These are phyloP conservation scores for Pentamera pediparva DNA, from an alignment of 53 echinoderm and acorn worm genomes.

Conservation along the genomic window DNA sequence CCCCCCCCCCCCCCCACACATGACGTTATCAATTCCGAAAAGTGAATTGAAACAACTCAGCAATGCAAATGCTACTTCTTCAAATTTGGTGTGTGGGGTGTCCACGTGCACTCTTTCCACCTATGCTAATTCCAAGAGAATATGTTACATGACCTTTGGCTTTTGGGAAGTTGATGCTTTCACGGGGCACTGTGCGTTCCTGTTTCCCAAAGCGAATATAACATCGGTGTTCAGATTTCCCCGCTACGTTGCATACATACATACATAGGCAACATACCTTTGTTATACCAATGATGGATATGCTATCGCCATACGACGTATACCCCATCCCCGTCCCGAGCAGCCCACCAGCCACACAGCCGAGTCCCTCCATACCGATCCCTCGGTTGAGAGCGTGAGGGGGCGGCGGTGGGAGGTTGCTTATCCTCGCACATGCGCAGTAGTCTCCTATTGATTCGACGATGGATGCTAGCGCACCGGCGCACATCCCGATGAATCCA, in stretches of 20 bases:
- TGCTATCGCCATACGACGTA: constrained; percentile 56
- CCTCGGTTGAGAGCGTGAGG: constrained; percentile 88
- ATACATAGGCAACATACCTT: constrained; percentile 36
- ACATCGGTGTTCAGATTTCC: too few relatives aligned
- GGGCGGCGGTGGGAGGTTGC: constrained; percentile 72
- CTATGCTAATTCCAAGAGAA: too few relatives aligned
- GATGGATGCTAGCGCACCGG: constrained; percentile 61
- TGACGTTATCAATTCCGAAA: too few relatives aligned
- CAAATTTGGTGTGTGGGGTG: too few relatives aligned
- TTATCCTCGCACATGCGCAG: constrained; percentile 51
- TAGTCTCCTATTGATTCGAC: constrained; percentile 65
- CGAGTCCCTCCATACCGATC: constrained; percentile 79
- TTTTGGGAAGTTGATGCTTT: too few relatives aligned
- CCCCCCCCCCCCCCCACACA: too few relatives aligned
- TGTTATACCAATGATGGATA: constrained; percentile 62
- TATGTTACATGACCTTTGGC: too few relatives aligned
- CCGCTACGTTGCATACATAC: not conserved
- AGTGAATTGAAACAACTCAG: too few relatives aligned
- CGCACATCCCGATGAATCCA: constrained; percentile 52
- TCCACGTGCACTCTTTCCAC: too few relatives aligned
- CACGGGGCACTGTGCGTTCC: too few relatives aligned
- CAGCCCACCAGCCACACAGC: constrained; percentile 67
- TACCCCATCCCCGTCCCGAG: constrained; percentile 81
- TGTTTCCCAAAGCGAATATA: too few relatives aligned
- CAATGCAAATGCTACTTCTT: too few relatives aligned